Base-by-base conservation (phyloP, 2,797 vertebrate genomes). In the Tapera naevia region DNA sequence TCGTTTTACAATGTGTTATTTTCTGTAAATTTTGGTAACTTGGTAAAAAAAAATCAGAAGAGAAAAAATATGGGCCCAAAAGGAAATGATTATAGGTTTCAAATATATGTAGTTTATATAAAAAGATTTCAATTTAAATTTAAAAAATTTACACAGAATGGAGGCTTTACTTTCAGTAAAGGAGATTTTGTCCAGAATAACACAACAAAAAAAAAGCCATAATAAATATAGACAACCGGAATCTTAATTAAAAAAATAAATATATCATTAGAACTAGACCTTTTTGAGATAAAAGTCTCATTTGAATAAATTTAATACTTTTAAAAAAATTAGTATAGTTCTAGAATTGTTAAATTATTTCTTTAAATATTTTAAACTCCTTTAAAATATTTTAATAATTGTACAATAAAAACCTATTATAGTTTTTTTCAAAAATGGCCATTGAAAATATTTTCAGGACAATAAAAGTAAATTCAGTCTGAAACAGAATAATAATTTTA, bases 181-280 rank as follows among this genome's bases (percentile, higher is more conserved):
- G 12, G 13, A 58, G 2, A 1, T 91, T 86, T 73, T 67, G 10
- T 27, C 39, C 45, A 25, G 32, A 45, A 14, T 30, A 58, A 17
- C 6, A 37, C 8, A 51, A 13, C 17, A n/a, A n/a, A 61, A 5
- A 51, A 43, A 53, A 74, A 33, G 14, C 0, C 4, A 3, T 39
- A 7, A 17, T 67, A 56, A 50, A 4, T 41, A 27, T 6, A 64
- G 11, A 43, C 13, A 10, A 25, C 5, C 17, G 86, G 7, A 70
- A 23, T 62, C 14, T 79, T 72, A 41, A 80, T 60, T 12, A 21
- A 45, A 66, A 45, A 53, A 21, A 39, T n/a, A n/a, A 66, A 35
- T 14, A 41, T 41, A 57, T 11, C 7, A 33, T 48, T 43, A 2
- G 10, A 76, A 2, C 3, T 3, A 72, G 66, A 58, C 0, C 0